A percentile compares a stretch with the other conserved stretches of the same genome.
Conservation (phyloP, 2,113 vertebrate genomes). For the Excalfactoria chinensis region DNA sequence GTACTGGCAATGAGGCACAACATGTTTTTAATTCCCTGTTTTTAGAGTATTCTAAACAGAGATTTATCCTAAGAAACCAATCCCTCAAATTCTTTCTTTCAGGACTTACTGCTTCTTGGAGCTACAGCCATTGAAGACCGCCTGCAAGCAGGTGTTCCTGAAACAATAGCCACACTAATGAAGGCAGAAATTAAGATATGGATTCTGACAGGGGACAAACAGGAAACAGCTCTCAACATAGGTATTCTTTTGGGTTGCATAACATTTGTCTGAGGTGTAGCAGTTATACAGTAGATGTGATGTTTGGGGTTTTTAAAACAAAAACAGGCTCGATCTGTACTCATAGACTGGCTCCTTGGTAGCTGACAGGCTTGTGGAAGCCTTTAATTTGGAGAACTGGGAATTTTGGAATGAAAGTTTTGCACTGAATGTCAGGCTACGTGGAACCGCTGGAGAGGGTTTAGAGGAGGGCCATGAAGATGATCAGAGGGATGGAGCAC, state of each 20-base stretch:
- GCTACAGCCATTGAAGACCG: slow-evolving; percentile 97
- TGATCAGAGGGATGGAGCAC: no score
- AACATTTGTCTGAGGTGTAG: neutral
- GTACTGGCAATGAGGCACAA: neutral
- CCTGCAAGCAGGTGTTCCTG: slow-evolving; percentile 94
- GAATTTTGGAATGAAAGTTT: neutral
- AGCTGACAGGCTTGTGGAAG: neutral
- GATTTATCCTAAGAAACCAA: neutral
- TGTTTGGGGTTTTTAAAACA: neutral
- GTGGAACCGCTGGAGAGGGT: no score
- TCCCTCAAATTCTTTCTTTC: neutral
- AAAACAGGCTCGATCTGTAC: neutral
- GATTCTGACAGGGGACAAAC: slow-evolving; percentile 97
- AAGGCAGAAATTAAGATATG: slow-evolving; percentile 97
- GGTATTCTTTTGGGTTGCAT: slow-evolving; percentile 74
- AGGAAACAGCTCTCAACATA: slow-evolving; percentile 97
- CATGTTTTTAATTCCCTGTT: neutral
- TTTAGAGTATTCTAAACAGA: neutral
- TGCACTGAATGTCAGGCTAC: neutral
- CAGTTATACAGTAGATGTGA: neutral
- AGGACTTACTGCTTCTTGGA: slow-evolving; percentile 93
- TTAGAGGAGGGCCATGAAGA: no score
- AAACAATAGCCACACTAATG: slow-evolving; percentile 93
- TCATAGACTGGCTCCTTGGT: neutral
- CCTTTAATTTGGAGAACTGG: neutral